Evolutionary conservation across 2,113 vertebrate genomes (phyloP).

Genomic region (Xiphophorus hellerii): DNA sequence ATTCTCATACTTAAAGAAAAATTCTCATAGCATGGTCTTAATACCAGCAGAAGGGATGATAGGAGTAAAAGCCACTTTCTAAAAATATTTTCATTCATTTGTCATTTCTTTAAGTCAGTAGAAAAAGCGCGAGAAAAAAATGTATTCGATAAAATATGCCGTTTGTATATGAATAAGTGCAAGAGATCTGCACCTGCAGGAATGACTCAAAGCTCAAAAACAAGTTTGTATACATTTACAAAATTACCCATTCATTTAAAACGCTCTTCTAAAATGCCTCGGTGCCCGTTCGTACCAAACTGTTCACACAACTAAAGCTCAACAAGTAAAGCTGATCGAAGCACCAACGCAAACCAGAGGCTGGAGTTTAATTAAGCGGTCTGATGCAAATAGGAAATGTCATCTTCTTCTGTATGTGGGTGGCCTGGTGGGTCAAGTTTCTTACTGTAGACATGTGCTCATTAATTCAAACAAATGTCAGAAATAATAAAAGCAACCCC

Average conservation of each 20-base stretch:
- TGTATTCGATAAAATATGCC: neutral
- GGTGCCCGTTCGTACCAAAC: neutral
- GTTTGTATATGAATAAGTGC: neutral
- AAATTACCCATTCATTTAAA: neutral
- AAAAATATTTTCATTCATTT: too few species aligned
- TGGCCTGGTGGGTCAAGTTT: conserved; percentile 12
- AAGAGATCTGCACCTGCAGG: too few species aligned
- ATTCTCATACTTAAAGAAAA: too few species aligned
- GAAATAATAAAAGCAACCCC: conserved; percentile 26
- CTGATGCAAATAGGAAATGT: conserved; percentile 18
- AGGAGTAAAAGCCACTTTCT: too few species aligned
- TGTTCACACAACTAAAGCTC: neutral
- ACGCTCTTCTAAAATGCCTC: neutral
- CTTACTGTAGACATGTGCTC: conserved; percentile 12
- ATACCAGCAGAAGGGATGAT: too few species aligned
- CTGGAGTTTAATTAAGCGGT: conserved; percentile 14
- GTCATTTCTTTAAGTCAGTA: too few species aligned
- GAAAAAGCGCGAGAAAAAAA: too few species aligned
- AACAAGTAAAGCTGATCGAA: neutral
- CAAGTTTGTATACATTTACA: neutral
- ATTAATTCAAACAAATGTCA: conserved; percentile 45
- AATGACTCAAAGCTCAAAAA: too few species aligned
- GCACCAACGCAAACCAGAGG: neutral
- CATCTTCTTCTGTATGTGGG: conserved; percentile 6
- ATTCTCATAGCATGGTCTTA: too few species aligned